Base-by-base conservation (phyloP, 2,113 vertebrate species). In the Lycaon pictus region DNA sequence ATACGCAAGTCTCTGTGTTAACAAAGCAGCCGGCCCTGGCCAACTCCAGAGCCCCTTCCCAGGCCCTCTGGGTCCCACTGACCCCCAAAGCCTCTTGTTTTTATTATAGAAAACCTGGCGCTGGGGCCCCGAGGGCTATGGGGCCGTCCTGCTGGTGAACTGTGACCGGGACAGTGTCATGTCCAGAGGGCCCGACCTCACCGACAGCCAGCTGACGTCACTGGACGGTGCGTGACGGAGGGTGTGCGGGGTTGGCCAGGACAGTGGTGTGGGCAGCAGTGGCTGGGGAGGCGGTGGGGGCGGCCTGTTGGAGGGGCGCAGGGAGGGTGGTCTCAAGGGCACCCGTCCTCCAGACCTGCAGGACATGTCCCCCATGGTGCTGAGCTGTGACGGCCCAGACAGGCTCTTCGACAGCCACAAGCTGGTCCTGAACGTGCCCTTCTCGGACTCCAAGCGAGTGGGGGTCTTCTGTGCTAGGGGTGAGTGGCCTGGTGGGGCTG, bases 141-240 rank as follows among this genome's bases (percentile, higher is more conserved):
- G 99, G 0, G 99, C 99, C 0, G 88, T 99, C 95, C 97, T 99
- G 16, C 95, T 99, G 98, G 99, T 99, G 95, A 99, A 99, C 98
- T 99, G 99, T 2, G 99, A 99, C 98, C 98, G 98, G 0, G 99
- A 99, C 58, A 85, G 88, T 13, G 90, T 69, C 0, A 37, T 37
- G 2, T 95, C 79, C 35, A 23, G 0, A 13, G 82, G 63, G 12
- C 67, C 32, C 0, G 98, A 98, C 35, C 76, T 96, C 3, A 7
- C 27, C 9, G 3, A 32, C 29, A 91, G 77, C 32, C 80, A 79
- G 79, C 91, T 97, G 43, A 53, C 0, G 0, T 95, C 98, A 0
- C 35, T 96, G 94, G 93, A 93, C 0, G 97, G 98, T 98, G 94
- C 97, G 98, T 48, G 86, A 8, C 23, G 0, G 43, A 5, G 48